These are phyloP conservation scores for Porites lutea DNA, from an alignment of 64 coral and sea anemone genomes.

Conservation along the genomic window DNA sequence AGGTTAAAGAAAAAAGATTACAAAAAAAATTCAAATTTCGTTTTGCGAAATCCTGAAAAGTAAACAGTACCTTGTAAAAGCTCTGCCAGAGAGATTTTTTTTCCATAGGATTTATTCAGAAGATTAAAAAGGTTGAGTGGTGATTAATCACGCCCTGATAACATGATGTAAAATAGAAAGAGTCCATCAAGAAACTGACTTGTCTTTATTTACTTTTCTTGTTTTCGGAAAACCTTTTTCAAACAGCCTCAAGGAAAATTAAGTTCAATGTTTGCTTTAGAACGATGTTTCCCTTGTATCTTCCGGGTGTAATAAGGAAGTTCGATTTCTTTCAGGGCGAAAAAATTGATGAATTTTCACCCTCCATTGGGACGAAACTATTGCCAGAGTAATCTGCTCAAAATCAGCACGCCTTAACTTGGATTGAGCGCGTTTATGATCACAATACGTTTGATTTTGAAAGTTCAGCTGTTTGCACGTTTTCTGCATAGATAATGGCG, in stretches of 20 bases:
- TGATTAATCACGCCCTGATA: no score
- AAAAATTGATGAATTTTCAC: not conserved
- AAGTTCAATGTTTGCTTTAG: not conserved
- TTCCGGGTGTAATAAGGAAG: not conserved
- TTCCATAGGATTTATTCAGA: no score
- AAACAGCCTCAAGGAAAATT: conserved; percentile 9
- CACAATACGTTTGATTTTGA: conserved; percentile 4
- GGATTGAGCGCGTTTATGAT: not conserved
- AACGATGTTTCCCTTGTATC: not conserved
- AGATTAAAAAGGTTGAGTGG: no score
- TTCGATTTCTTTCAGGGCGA: not conserved
- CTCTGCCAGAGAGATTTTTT: no score
- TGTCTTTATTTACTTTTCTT: not conserved
- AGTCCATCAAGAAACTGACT: conserved; percentile 17
- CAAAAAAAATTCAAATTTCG: no score
- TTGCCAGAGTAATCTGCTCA: not conserved
- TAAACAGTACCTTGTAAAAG: no score
- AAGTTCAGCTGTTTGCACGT: conserved; percentile 18
- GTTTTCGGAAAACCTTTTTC: conserved; percentile 12
- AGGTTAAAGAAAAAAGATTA: no score
- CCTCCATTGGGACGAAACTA: not conserved
- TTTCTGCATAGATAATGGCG: conserved; percentile 35
- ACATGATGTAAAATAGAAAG: no score
- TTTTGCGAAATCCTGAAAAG: no score
- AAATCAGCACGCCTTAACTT: not conserved